Evolutionary conservation across 2,888 invertebrate species (phyloP).

Genomic region (Choreutis nemorana): DNA sequence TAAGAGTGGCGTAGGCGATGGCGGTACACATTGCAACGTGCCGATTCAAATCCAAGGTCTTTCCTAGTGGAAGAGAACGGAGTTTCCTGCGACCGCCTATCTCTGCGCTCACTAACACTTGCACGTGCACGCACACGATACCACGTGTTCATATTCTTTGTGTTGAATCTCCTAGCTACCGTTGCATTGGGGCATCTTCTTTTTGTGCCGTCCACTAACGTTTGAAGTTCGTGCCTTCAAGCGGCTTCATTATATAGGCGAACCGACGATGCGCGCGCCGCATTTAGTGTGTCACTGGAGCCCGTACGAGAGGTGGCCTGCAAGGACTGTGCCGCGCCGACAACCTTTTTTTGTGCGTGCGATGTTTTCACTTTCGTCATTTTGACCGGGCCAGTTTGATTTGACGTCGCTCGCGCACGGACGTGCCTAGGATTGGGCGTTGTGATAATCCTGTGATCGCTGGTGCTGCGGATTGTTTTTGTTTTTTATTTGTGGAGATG

Average conservation of each 20-base stretch:
- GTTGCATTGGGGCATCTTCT: slow-evolving; percentile 60
- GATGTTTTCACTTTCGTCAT: slow-evolving; percentile 67
- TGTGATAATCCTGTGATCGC: slow-evolving; percentile 59
- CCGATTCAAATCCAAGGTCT: slow-evolving; percentile 66
- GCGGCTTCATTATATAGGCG: slow-evolving; percentile 62
- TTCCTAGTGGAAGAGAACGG: slow-evolving; percentile 69
- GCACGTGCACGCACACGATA: slow-evolving; percentile 56
- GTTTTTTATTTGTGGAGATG: slow-evolving; percentile 52
- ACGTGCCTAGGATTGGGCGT: slow-evolving; percentile 56
- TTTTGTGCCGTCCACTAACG: slow-evolving; percentile 54
- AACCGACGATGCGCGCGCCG: slow-evolving; percentile 54
- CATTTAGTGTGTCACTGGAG: slow-evolving; percentile 64
- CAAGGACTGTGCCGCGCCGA: slow-evolving; percentile 58
- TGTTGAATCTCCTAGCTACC: slow-evolving; percentile 58
- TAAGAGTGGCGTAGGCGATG: slow-evolving; percentile 60
- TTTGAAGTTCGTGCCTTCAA: slow-evolving; percentile 51
- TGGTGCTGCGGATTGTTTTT: slow-evolving; percentile 56
- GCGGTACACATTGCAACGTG: slow-evolving; percentile 64
- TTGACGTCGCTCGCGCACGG: slow-evolving; percentile 64
- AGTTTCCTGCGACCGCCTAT: slow-evolving; percentile 66
- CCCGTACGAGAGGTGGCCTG: slow-evolving; percentile 61
- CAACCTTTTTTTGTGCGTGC: slow-evolving; percentile 63
- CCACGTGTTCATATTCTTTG: slow-evolving; percentile 58
- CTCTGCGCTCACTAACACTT: slow-evolving; percentile 55
- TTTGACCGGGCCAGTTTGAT: slow-evolving; percentile 65